These are phyloP conservation scores for Piprites chloris DNA, from an alignment of 2,113 vertebrate genomes.

Conservation along the genomic window DNA sequence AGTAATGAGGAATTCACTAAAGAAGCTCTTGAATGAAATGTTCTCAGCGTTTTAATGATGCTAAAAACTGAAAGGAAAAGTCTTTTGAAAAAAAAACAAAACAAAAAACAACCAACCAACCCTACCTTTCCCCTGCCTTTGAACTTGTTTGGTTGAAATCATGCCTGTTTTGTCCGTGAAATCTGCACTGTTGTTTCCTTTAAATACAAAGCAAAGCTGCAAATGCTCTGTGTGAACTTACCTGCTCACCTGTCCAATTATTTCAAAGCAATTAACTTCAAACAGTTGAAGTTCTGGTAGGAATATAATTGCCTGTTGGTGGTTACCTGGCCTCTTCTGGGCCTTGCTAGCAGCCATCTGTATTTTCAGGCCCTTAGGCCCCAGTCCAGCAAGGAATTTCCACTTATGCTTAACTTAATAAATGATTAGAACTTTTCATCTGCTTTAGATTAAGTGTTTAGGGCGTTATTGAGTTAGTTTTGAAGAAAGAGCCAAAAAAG, in stretches of 20 bases:
- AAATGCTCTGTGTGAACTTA: constrained; percentile 49
- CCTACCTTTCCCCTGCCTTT: background rate
- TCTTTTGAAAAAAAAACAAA: background rate
- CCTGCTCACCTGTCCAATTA: constrained; percentile 63
- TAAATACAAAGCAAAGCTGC: constrained; percentile 21
- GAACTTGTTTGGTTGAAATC: background rate
- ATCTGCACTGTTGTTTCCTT: background rate
- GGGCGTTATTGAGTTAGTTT: background rate
- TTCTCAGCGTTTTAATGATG: constrained; percentile 54
- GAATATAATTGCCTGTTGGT: constrained; percentile 36
- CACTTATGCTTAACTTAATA: background rate
- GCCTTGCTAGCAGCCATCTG: constrained; percentile 22
- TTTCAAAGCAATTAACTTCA: constrained; percentile 68
- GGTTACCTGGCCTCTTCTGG: constrained; percentile 28
- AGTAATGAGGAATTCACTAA: constrained; percentile 62
- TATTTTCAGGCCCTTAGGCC: background rate
- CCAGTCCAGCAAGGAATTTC: background rate
- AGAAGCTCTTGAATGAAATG: constrained; percentile 53
- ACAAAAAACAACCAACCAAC: no score
- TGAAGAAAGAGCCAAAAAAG: background rate
- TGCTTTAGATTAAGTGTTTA: background rate
- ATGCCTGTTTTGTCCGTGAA: background rate
- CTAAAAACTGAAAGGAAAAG: constrained; percentile 23
- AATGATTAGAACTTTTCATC: background rate
- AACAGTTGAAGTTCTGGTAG: constrained; percentile 35